phyloP scores from a whole-genome alignment of 2,888 invertebrate species.

The Troides aeacus region DNA sequence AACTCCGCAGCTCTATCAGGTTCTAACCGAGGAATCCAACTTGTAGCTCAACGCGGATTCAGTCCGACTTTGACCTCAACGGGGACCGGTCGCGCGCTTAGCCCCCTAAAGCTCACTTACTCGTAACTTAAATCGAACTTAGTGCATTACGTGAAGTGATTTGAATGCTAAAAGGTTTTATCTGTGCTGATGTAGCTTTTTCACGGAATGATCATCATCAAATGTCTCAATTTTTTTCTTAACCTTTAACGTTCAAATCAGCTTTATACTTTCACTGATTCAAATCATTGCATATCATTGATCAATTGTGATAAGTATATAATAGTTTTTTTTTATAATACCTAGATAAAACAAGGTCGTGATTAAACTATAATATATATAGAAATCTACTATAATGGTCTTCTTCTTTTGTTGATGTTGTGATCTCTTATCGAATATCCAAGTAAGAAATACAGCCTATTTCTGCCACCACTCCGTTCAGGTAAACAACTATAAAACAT shows the following conservation, averaged over 20 bases:
- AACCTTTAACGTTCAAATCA: not conserved
- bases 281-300: not conserved
- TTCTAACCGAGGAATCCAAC: constrained; percentile 24
- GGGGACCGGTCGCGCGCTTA: constrained; percentile 44
- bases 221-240: not conserved
- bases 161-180: constrained; percentile 8
- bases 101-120: constrained; percentile 43
- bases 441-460: no score
- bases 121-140: constrained; percentile 48
- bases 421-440: no score
- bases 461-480: no score
- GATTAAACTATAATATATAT: no score
- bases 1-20: constrained; percentile 21
- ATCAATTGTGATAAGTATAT: constrained; percentile 3
- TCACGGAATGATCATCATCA: no score
- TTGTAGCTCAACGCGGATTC: constrained; percentile 33
- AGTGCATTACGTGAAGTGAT: constrained; percentile 31
- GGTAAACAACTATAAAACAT: no score
- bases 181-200: constrained; percentile 1
- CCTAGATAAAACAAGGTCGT: no score
- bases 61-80: constrained; percentile 47
- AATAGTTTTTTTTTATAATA: no score
- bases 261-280: constrained; percentile 21
- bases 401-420: no score
- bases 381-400: no score